Evolutionary conservation across 2,888 invertebrate species (phyloP), one percentile per base, ranked within the genome.

Genomic region (Frankliniella fusca): DNA sequence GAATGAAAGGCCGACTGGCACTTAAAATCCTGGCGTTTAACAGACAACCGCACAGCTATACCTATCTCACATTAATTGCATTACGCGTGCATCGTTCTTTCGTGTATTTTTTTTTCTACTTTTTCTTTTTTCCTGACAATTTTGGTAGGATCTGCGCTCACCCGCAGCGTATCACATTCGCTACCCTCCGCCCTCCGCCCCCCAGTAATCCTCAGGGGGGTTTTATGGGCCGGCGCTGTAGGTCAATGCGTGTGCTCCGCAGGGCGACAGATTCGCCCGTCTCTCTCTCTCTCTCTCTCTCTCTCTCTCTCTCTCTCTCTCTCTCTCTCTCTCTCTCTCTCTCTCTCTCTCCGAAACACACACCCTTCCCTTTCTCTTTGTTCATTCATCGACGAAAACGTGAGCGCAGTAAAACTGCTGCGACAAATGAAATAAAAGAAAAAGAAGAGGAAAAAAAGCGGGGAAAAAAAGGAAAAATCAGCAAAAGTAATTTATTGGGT

Each of bases 201-300:
- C 54, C 18, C 54, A 5, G 18, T 54, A 54, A 54, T 54, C 54
- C 54, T 54, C 54, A 54, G 54, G 54, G 38, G 38, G 54, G 54
- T 54, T 54, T 54, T 54, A 54, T 54, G 54, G 54, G 1, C 54
- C 54, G 38, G 12, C 54, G 12, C 54, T 54, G 15, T 54, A 54
- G 54, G 54, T 54, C 54, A 54, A 54, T 54, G 54, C 54, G 54
- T 54, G 54, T 54, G 54, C 54, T 54, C 54, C 15, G 54, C 54
- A 12, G 54, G 54, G 54, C 15, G 54, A 54, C 54, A 15, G 54
- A 54, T 54, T 54, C 54, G 2, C 54, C 70, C 11, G n/a, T 70
- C 70, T 70, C 70, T 65, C 65, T 65, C 65, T 65, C 65, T 65
- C 65, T 65, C 65, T 65, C 65, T 65, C 65, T 65, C 65, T 65